Conservation (phyloP, 2,113 vertebrate genomes). For the Calonectris borealis region DNA sequence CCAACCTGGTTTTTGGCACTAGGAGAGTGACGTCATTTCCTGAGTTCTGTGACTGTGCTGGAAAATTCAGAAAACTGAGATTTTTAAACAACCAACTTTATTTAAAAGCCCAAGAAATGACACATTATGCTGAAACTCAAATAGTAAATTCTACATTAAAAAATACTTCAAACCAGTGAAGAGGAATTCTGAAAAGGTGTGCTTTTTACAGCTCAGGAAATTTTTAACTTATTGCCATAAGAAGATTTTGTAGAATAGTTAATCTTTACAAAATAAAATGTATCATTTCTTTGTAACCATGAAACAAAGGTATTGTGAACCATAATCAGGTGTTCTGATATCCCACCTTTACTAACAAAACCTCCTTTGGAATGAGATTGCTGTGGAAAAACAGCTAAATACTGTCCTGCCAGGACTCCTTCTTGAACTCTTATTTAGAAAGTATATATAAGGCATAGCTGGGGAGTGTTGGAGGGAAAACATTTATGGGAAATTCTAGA, state of each 20-base stretch:
- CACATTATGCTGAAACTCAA: neutral
- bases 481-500: neutral
- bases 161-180: neutral
- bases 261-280: neutral
- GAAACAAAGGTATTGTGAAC: neutral
- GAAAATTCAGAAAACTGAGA: neutral
- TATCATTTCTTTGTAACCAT: neutral
- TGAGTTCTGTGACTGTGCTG: neutral
- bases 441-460: neutral
- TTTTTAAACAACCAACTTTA: neutral
- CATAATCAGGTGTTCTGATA: neutral
- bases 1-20: neutral
- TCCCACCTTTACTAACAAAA: neutral
- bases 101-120: neutral
- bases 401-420: neutral
- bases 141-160: neutral
- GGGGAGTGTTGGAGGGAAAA: neutral
- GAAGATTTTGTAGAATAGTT: neutral
- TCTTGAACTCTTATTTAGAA: neutral
- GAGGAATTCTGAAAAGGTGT: neutral
- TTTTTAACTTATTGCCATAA: neutral
- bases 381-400: neutral
- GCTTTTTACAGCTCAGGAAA: neutral
- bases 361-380: neutral
- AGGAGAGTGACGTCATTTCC: conserved; percentile 5